Percentiles rank a stretch among this genome's conserved stretches.
These are phyloP conservation scores for Nanorana parkeri DNA, from an alignment of 2,113 vertebrate genomes.

Conservation along the genomic window DNA sequence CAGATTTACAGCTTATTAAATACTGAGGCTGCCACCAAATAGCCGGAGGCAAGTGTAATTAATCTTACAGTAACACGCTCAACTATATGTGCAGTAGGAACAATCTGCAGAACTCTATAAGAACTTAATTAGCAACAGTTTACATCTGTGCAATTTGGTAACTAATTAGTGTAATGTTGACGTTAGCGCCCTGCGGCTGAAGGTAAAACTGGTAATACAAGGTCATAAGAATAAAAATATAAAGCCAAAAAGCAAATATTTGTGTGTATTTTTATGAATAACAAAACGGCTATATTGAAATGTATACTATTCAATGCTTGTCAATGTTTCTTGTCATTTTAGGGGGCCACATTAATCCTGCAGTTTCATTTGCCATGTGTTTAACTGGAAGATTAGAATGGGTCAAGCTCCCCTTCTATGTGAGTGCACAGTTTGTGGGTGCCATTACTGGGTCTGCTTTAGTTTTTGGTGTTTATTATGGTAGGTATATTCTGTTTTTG, in stretches of 20 bases:
- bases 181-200: too few species aligned
- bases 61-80: too few species aligned
- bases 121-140: too few species aligned
- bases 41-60: not conserved
- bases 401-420: slow-evolving; percentile 89
- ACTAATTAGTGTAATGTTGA: too few species aligned
- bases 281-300: too few species aligned
- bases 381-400: slow-evolving; percentile 85
- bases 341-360: slow-evolving; percentile 96
- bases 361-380: slow-evolving; percentile 92
- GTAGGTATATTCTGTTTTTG: slow-evolving; percentile 70
- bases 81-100: too few species aligned
- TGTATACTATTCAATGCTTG: not conserved
- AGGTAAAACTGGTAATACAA: too few species aligned
- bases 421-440: slow-evolving; percentile 86
- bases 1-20: not conserved
- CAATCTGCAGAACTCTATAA: too few species aligned
- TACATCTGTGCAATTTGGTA: too few species aligned
- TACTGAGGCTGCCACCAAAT: not conserved
- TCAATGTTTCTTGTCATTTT: slow-evolving; percentile 51
- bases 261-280: too few species aligned
- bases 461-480: slow-evolving; percentile 88
- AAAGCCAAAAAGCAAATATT: too few species aligned
- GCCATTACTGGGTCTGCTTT: slow-evolving; percentile 86
- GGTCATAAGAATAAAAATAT: too few species aligned